Conservation (phyloP, 1,140 invertebrate species). For the Acyrthosiphon pisum region DNA sequence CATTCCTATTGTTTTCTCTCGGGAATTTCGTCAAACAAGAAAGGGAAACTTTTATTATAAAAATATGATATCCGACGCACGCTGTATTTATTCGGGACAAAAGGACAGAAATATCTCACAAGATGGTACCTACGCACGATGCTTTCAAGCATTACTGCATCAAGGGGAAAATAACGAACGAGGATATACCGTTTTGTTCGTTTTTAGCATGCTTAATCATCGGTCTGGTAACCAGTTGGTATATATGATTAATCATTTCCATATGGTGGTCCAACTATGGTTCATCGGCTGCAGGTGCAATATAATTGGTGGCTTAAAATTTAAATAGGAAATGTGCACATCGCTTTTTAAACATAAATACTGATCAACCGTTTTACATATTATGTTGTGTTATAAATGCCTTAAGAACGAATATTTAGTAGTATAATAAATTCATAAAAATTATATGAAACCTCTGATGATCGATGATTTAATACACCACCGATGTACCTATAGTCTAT, state of each 20-base stretch:
- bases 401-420: neutral
- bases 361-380: neutral
- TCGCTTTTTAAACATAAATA: neutral
- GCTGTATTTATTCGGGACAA: neutral
- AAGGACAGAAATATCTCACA: neutral
- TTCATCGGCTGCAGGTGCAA: neutral
- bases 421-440: neutral
- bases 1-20: neutral
- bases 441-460: neutral
- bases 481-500: too few relatives aligned
- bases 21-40: neutral
- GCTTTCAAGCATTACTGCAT: neutral
- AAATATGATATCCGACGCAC: neutral
- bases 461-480: neutral
- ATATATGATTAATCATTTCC: neutral
- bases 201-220: neutral
- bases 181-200: neutral
- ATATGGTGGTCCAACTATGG: neutral
- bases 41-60: neutral
- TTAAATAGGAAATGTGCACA: neutral
- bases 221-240: neutral
- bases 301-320: neutral
- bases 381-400: neutral
- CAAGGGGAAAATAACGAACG: neutral
- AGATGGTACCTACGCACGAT: neutral